Evolutionary conservation across 2,797 vertebrate species (phyloP).

Genomic region (Meriones psammophilus): DNA sequence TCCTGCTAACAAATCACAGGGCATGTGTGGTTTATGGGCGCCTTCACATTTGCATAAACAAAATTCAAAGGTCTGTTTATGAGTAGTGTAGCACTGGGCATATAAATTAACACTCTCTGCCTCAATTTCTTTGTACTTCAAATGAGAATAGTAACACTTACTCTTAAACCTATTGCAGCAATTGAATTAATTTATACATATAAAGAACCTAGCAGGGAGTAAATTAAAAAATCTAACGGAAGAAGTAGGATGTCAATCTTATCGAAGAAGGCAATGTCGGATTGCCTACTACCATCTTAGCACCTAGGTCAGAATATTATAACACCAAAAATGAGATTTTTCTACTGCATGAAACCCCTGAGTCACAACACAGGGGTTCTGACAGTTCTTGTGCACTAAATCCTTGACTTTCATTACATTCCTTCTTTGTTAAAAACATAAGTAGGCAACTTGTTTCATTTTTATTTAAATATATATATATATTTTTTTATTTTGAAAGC

Average conservation of each 20-base stretch:
- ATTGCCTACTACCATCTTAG: conserved; percentile 21
- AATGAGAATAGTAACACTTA: neutral
- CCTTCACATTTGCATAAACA: neutral
- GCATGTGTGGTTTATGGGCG: neutral
- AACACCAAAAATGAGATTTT: conserved; percentile 14
- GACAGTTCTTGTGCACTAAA: neutral
- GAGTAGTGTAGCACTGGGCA: neutral
- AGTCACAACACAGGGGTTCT: neutral
- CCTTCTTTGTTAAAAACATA: conserved; percentile 20
- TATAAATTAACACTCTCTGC: neutral
- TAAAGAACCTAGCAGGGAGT: neutral
- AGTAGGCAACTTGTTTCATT: neutral
- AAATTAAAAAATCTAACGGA: neutral
- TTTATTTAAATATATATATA: conserved; percentile 42
- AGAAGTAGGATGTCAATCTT: neutral
- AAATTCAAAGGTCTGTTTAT: neutral
- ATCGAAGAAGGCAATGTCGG: conserved; percentile 25
- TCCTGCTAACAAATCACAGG: neutral
- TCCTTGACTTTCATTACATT: conserved; percentile 1
- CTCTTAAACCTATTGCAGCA: neutral
- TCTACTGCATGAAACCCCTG: neutral
- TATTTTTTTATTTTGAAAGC: neutral
- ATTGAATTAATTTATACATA: neutral
- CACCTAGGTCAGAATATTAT: neutral
- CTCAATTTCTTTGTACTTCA: neutral